Evolutionary conservation across 2,113 vertebrate genomes (phyloP).

Genomic region (Chamaetylas fuelleborni): DNA sequence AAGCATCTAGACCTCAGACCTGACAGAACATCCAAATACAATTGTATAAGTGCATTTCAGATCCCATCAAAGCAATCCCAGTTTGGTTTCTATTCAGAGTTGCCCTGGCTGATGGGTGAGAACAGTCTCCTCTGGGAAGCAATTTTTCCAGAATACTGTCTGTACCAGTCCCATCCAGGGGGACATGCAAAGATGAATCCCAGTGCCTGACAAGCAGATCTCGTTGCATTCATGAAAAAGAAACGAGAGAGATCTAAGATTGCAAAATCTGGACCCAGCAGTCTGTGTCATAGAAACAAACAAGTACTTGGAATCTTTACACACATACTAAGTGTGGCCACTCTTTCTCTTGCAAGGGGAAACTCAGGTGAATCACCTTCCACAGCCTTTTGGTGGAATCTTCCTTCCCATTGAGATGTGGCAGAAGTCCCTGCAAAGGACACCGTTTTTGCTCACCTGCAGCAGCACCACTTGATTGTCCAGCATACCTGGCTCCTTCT

Average conservation of each 20-base stretch:
- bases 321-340: background rate
- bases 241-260: background rate
- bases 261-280: background rate
- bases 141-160: background rate
- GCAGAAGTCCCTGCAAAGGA: background rate
- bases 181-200: background rate
- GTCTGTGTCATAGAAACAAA: background rate
- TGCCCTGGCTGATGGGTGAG: background rate
- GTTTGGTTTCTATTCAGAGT: background rate
- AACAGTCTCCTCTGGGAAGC: background rate
- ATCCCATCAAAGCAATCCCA: background rate
- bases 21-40: background rate
- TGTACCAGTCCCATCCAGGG: background rate
- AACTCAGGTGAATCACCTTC: background rate
- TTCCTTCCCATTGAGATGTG: background rate
- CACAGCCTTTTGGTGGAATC: background rate
- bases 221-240: background rate
- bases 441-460: conserved; percentile 61
- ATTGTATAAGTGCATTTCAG: background rate
- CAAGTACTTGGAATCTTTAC: background rate
- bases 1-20: background rate
- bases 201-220: background rate
- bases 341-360: background rate
- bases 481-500: conserved; percentile 66
- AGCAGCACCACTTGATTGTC: conserved; percentile 71